Evolutionary conservation across 2,888 invertebrate genomes (phyloP).

Genomic region (Sinhomidia bicolor): DNA sequence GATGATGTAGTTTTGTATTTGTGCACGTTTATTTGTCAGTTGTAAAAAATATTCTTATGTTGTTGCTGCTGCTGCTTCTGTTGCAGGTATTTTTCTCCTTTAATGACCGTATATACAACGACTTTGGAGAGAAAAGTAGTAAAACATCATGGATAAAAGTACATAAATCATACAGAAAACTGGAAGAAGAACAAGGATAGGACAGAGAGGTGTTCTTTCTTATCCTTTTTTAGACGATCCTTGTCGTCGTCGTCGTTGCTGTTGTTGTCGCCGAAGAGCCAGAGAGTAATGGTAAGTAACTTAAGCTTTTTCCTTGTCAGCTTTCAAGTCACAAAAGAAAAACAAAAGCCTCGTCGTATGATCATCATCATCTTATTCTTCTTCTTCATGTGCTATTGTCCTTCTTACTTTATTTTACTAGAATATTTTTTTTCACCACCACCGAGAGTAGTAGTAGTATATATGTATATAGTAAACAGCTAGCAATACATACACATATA

Average conservation of each 20-base stretch:
- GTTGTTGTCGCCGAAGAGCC: no score
- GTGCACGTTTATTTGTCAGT: background rate
- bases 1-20: background rate
- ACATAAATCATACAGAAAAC: conserved; percentile 63
- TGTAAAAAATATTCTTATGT: no score
- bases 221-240: conserved; percentile 20
- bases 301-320: conserved; percentile 62
- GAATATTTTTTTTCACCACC: conserved; percentile 10
- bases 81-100: background rate
- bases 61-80: background rate
- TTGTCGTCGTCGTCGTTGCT: background rate
- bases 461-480: no score
- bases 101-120: conserved; percentile 12
- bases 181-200: background rate
- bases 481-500: no score
- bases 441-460: background rate
- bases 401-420: conserved; percentile 44
- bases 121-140: background rate
- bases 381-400: conserved; percentile 56
- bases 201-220: background rate
- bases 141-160: conserved; percentile 16
- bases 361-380: conserved; percentile 50
- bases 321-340: conserved; percentile 70
- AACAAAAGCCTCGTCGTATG: conserved; percentile 63
- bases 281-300: conserved; percentile 20